A percentile compares a stretch with the other conserved stretches of the same genome.
Conservation (phyloP, 1,140 invertebrate species). For the Lucilia cuprina region DNA sequence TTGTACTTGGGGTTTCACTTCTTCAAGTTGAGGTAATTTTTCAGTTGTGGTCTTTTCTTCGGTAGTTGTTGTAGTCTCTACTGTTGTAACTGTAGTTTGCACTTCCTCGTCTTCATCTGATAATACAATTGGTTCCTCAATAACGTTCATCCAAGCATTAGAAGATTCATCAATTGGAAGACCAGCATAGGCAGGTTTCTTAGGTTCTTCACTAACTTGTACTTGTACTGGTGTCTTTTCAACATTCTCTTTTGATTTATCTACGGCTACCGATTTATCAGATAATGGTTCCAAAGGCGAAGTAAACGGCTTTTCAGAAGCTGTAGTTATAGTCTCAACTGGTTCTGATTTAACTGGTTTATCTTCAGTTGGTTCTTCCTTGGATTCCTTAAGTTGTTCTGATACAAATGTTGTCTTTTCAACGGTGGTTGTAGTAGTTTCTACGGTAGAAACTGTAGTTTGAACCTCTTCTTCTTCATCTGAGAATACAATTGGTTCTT, state of each 20-base stretch:
- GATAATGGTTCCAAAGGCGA: neutral
- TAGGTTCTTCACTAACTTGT: conserved; percentile 13
- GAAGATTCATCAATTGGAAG: conserved; percentile 64
- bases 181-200: conserved; percentile 55
- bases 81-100: neutral
- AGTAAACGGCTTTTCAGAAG: neutral
- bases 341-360: neutral
- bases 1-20: neutral
- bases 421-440: neutral
- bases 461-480: conserved; percentile 32
- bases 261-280: neutral
- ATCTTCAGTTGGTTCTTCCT: neutral
- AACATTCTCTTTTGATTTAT: neutral
- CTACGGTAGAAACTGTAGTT: neutral
- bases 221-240: neutral
- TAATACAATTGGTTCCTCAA: conserved; percentile 66
- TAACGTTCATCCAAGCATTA: conserved; percentile 60
- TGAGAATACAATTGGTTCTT: conserved; percentile 62
- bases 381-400: neutral
- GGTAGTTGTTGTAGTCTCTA: neutral
- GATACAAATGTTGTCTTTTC: neutral
- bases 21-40: neutral
- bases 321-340: neutral
- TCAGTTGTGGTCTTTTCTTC: neutral
- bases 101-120: conserved; percentile 54